Conservation (phyloP, 23 tunicate species). For the Ascidia mentula region DNA sequence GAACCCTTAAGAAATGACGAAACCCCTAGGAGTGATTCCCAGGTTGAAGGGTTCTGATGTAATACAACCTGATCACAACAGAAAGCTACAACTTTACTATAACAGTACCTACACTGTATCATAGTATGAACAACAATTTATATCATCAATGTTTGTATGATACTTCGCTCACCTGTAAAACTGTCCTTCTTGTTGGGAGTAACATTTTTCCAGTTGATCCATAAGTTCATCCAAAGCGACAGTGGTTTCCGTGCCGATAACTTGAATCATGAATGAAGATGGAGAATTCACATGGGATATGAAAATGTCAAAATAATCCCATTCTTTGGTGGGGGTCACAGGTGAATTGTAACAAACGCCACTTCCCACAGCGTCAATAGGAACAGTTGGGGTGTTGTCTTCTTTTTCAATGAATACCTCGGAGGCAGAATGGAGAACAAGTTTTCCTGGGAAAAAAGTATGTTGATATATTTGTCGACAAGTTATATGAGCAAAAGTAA, state of each 20-base stretch:
- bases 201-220: constrained; percentile 73
- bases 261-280: constrained; percentile 52
- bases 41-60: too few species aligned
- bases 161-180: constrained; percentile 50
- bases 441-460: background rate
- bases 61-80: too few species aligned
- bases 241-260: constrained; percentile 57
- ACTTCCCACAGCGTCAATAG: constrained; percentile 70
- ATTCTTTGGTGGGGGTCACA: constrained; percentile 30
- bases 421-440: background rate
- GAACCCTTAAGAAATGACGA: too few species aligned
- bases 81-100: too few species aligned
- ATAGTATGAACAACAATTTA: too few species aligned
- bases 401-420: background rate
- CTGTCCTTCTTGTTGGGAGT: constrained; percentile 45
- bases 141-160: too few species aligned
- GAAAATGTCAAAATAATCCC: constrained; percentile 53
- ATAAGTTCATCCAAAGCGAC: constrained; percentile 63
- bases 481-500: too few species aligned
- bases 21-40: too few species aligned
- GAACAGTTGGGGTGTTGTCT: background rate
- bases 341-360: constrained; percentile 40
- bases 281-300: constrained; percentile 59
- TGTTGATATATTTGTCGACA: too few species aligned
- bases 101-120: too few species aligned